phyloP scores from a whole-genome alignment of 2,888 invertebrate genomes.

The Gari tellinella region DNA sequence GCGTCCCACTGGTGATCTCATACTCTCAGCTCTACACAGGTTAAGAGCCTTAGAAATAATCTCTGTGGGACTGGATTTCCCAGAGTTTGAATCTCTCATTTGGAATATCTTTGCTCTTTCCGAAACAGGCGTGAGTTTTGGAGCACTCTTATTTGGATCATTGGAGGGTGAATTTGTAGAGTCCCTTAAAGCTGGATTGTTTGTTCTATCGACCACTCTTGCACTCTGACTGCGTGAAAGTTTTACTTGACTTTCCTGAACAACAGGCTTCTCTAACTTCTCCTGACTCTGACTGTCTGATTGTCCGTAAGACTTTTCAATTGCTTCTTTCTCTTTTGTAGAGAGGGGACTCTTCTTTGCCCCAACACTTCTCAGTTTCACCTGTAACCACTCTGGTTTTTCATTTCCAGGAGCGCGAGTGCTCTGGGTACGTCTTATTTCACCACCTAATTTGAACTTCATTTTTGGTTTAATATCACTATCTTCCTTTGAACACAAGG shows the following conservation, averaged over 20 bases:
- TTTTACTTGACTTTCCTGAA: slow-evolving; percentile 47
- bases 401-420: slow-evolving; percentile 48
- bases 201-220: slow-evolving; percentile 39
- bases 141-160: slow-evolving; percentile 50
- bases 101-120: slow-evolving; percentile 60
- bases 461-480: slow-evolving; percentile 24
- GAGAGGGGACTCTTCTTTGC: slow-evolving; percentile 30
- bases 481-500: slow-evolving; percentile 7
- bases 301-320: background rate
- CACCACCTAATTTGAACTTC: slow-evolving; percentile 33
- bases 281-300: background rate
- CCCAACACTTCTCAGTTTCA: slow-evolving; percentile 55
- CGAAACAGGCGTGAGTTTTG: slow-evolving; percentile 58
- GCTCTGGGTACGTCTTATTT: slow-evolving; percentile 55
- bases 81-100: slow-evolving; percentile 32
- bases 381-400: slow-evolving; percentile 59
- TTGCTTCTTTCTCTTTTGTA: slow-evolving; percentile 10
- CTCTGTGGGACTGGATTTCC: slow-evolving; percentile 46
- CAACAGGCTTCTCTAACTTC: slow-evolving; percentile 9
- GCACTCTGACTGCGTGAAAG: slow-evolving; percentile 62
- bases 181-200: slow-evolving; percentile 37
- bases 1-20: slow-evolving; percentile 43
- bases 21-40: slow-evolving; percentile 45
- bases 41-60: slow-evolving; percentile 52
- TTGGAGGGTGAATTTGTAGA: slow-evolving; percentile 37